Base-by-base conservation (phyloP, 2,113 vertebrate species). In the Athene cunicularia region DNA sequence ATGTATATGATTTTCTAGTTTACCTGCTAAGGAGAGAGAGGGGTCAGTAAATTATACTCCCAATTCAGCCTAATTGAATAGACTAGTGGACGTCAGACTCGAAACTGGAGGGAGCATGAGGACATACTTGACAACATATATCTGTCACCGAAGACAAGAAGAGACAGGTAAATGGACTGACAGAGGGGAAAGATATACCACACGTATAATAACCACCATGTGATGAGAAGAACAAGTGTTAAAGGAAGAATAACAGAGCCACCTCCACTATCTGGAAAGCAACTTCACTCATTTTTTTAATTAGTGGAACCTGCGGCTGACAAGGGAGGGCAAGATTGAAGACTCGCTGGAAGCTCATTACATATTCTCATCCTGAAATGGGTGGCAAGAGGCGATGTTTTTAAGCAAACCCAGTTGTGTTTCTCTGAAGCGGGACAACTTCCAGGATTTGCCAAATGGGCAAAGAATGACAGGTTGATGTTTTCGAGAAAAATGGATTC, bases 21-120 rank as follows among this genome's bases (percentile, higher is more conserved):
- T 97, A 96, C 96, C 92, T 96, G 96, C 91, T 93, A 97, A 97
- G 92, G 93, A 92, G 90, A 95, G 95, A 94, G 92, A 80, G 93
- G 95, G 94, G 87, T 97, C 95, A 94, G 95, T 95, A 90, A 96
- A 82, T 94, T 94, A 95, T 75, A 47, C 86, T 96, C 95, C 93
- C 95, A 59, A 76, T 92, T 94, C 89, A 96, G 89, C 83, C 91
- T 97, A 97, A 98, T 94, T 97, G 96, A 97, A 96, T 95, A 86
- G 97, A 90, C 72, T 41, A 73, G 91, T 80, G 82, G 93, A 89
- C 80, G 80, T 94, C 91, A 73, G 85, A 17, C 41, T 73, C 21
- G 79, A 47, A 91, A 70, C 60, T 52, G 82, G 84, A 87, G 93
- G 86, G 86, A 94, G 83, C 67, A 41, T 8, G 82, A 93, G 93